These are phyloP conservation scores for Taeniopygia guttata DNA, from an alignment of 2,797 vertebrate genomes.

Conservation along the genomic window DNA sequence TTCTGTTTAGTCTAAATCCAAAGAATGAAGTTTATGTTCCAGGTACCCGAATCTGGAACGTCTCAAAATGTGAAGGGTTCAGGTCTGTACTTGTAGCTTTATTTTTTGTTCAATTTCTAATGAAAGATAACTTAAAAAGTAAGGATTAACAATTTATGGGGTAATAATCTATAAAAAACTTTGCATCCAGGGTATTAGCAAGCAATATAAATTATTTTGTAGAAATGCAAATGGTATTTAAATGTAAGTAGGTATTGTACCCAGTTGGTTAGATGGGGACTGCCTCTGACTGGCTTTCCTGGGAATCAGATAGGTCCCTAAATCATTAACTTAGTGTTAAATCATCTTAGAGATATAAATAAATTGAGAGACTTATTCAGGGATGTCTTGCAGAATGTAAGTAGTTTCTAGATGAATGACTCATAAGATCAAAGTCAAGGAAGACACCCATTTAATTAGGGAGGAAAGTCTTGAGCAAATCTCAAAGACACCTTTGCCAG, in stretches of 20 bases:
- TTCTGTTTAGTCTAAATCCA: constrained; percentile 27
- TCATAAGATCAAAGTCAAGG: constrained; percentile 75
- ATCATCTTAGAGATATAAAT: constrained; percentile 63
- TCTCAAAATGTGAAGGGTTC: constrained; percentile 5
- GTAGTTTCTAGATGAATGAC: constrained; percentile 70
- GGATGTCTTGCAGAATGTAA: constrained; percentile 30
- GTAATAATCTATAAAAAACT: constrained; percentile 37
- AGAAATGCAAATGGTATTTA: constrained; percentile 36
- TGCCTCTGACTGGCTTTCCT: constrained; percentile 29
- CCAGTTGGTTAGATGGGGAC: constrained; percentile 32
- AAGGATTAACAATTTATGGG: not conserved
- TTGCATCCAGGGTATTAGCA: constrained; percentile 43
- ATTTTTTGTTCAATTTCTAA: constrained; percentile 24
- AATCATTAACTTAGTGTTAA: constrained; percentile 59
- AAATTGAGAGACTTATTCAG: constrained; percentile 41
- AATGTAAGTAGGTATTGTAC: constrained; percentile 30
- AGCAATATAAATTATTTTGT: constrained; percentile 61
- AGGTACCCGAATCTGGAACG: constrained; percentile 20
- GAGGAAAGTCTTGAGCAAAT: constrained; percentile 66
- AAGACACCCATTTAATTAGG: constrained; percentile 74
- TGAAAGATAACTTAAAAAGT: constrained; percentile 18
- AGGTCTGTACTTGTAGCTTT: not conserved
- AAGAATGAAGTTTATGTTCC: constrained; percentile 6
- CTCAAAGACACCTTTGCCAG: constrained; percentile 40
- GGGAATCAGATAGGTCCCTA: constrained; percentile 60